Base-by-base conservation (phyloP, 92 coral and sea anemone genomes). In the Porites divaricata region DNA sequence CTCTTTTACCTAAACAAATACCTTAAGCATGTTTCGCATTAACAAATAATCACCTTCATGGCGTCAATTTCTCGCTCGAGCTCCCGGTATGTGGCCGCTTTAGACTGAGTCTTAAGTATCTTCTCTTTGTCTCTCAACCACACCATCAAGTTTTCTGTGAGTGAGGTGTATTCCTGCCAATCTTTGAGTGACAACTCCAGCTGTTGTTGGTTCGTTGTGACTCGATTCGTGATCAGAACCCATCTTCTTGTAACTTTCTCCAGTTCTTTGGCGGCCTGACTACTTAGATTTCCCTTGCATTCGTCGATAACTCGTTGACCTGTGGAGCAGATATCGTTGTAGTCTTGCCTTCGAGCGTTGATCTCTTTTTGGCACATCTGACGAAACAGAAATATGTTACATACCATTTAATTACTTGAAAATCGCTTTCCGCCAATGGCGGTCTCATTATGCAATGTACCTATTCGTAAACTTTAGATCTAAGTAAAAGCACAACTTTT, bases 141-240 rank as follows among this genome's bases (percentile, higher is more conserved):
- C 56, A 93, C 90, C 99, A 95, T 97, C 53, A 95, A 88, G 70
- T 95, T 95, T 67, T 97, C 99, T 88, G 92, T 95, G 72, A 95
- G 93, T 61, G 94, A 88, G 50, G 99, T 93, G 68, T 97, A 97
- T 52, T 97, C 95, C 73, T 97, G 99, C 99, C 99, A 97, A 67
- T 97, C 98, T 86, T 91, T 89, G 17, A 97, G 83, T 6, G 98
- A 88, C 85, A 88, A 68, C 79, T 97, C 99, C n/a, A 97, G 75
- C 49, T 93, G 96, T 65, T 92, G 96, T 67, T 97, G 98, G 87
- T 95, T 97, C 61, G 94, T 87, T 17, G 95, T 87, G 25, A 97
- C 79, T n/a, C 90, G 91, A 26, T 88, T 95, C 63, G 90, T 93
- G 59, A 93, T 83, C 81, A 87, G 74, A n/a, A 89, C 63, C 99